These are phyloP conservation scores for Xanthia togata DNA, from an alignment of 2,888 invertebrate genomes.

Conservation along the genomic window DNA sequence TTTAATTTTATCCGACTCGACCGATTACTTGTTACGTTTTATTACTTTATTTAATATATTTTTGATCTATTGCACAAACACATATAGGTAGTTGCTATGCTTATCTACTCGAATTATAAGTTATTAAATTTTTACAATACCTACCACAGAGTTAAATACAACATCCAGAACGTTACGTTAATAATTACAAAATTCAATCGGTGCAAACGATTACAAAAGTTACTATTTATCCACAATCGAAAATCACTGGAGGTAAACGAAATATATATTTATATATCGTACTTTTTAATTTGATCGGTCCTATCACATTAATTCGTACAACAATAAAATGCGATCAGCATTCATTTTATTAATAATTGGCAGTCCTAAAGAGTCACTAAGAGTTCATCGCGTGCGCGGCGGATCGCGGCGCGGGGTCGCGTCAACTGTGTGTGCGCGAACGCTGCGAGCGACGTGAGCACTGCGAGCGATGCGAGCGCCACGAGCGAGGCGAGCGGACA, in stretches of 20 bases:
- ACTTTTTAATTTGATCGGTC: constrained; percentile 79
- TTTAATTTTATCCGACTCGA: constrained; percentile 74
- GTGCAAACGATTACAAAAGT: constrained; percentile 88
- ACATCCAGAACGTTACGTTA: constrained; percentile 89
- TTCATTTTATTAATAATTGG: constrained; percentile 84
- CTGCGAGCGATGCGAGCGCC: constrained; percentile 17
- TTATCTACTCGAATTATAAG: constrained; percentile 86
- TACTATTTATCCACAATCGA: constrained; percentile 78
- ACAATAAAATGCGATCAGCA: constrained; percentile 83
- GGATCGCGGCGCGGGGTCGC: constrained; percentile 38
- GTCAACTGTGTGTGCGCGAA: constrained; percentile 42
- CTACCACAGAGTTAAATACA: constrained; percentile 88
- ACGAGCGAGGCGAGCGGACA: constrained; percentile 19
- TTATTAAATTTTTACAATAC: constrained; percentile 88
- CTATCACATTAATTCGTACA: constrained; percentile 86
- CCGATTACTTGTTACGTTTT: constrained; percentile 75
- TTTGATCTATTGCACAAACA: constrained; percentile 88
- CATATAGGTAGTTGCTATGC: constrained; percentile 84
- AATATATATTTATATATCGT: constrained; percentile 79
- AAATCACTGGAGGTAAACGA: constrained; percentile 78
- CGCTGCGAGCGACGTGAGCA: constrained; percentile 24
- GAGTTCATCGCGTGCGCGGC: constrained; percentile 36
- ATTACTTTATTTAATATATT: constrained; percentile 75
- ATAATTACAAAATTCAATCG: constrained; percentile 89
- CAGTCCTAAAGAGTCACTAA: constrained; percentile 85